Base-by-base conservation (phyloP, 2,113 vertebrate genomes). In the Sinocyclocheilus rhinocerous region DNA sequence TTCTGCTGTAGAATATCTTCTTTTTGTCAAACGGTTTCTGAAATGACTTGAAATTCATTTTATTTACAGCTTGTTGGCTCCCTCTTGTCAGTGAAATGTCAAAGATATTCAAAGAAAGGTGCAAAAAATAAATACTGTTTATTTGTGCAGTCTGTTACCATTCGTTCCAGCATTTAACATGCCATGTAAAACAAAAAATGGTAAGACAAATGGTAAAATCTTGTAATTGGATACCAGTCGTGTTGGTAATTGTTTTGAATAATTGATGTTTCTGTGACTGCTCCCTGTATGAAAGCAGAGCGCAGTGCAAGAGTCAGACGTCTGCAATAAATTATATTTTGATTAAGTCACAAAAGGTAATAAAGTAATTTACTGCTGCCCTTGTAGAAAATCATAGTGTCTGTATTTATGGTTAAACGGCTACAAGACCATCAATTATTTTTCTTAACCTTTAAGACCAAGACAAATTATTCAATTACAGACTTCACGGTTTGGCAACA, bases 321-420 rank as follows among this genome's bases (percentile, higher is more conserved):
- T 82, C 42, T 50, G 80, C 80, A 69, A 70, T 82, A 36, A 82
- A 52, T 82, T 70, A 33, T 50, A 70, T 69, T 82, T 69, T 33
- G 45, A 50, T 70, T 33, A 81, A 63, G 79, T 81, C 39, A 29
- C 59, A 67, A 48, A 67, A 26, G 39, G n/a, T 81, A 67, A 61
- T 61, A 42, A 26, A 26, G 61, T 48, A 24, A 70, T 70, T 82
- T 52, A 70, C 65, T 70, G 80, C 80, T 20, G 26, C 6, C 24
- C 26, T 69, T 36, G 45, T 22, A 20, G 42, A 42, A 55, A 45
- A 48, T 50, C 42, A 29, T 26, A 29, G 42, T n/a, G 22, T 81
- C 63, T 82, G 16, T 33, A 69, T 52, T 82, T 81, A 67, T 29
- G 24, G 24, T 29, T 67, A 13, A 29, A 65, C 13, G 13, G 61